Evolutionary conservation across 2,113 vertebrate species (phyloP).

Genomic region (Scolopax mira): DNA sequence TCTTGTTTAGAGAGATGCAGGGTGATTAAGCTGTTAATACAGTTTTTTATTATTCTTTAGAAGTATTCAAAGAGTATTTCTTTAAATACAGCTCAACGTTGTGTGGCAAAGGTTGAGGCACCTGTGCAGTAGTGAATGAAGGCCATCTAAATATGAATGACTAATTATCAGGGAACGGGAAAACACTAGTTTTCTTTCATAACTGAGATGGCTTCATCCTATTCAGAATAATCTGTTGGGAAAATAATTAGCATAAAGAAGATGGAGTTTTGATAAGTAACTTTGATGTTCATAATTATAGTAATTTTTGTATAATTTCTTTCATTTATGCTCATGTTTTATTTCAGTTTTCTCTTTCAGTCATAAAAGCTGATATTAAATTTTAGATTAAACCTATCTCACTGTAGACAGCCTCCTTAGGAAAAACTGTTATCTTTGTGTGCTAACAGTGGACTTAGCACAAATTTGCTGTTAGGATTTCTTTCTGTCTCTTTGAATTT

Average conservation of each 20-base stretch:
- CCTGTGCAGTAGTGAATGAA: constrained; percentile 68
- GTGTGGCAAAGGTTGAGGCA: constrained; percentile 67
- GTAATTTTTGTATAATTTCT: constrained; percentile 63
- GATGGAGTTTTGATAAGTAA: constrained; percentile 62
- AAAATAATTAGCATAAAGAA: constrained; percentile 72
- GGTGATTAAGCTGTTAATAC: constrained; percentile 47
- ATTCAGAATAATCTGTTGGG: constrained; percentile 64
- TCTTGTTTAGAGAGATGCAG: constrained; percentile 27
- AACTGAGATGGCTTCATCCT: constrained; percentile 49
- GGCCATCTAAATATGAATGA: constrained; percentile 67
- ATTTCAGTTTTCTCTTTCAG: constrained; percentile 56
- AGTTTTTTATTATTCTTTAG: constrained; percentile 34
- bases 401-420: constrained; percentile 11
- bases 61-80: constrained; percentile 52
- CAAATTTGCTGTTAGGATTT: background rate
- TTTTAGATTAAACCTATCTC: constrained; percentile 53
- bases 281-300: constrained; percentile 69
- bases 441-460: constrained; percentile 14
- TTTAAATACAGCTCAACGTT: constrained; percentile 46
- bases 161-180: constrained; percentile 58
- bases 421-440: constrained; percentile 19
- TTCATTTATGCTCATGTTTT: constrained; percentile 54
- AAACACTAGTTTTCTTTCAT: constrained; percentile 67
- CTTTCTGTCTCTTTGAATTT: background rate
- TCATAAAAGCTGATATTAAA: constrained; percentile 55